Evolutionary conservation across 2,888 invertebrate species (phyloP).

Genomic region (Leptopilina syphax): DNA sequence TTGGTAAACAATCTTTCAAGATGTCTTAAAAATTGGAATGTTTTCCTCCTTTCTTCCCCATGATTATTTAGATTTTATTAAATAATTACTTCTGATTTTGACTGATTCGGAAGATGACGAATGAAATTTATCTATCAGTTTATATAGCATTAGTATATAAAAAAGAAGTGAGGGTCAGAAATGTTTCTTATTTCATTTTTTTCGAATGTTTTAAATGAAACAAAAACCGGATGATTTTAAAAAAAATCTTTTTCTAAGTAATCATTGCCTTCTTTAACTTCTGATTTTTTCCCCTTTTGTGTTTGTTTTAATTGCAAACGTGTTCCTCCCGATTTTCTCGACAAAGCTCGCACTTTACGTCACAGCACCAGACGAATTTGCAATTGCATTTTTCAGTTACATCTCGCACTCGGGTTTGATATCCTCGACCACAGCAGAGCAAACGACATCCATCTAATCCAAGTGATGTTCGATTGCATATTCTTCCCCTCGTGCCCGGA

Average conservation of each 20-base stretch:
- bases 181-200: conserved; percentile 6
- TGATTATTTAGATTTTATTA: not conserved
- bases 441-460: conserved; percentile 92
- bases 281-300: not conserved
- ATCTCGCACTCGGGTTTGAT: conserved; percentile 89
- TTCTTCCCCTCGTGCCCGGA: conserved; percentile 88
- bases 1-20: too few species aligned
- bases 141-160: too few species aligned
- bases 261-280: conserved; percentile 11
- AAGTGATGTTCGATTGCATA: conserved; percentile 90
- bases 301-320: conserved; percentile 85
- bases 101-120: not conserved
- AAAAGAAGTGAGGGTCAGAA: not conserved
- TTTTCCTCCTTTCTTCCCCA: not conserved
- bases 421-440: conserved; percentile 93
- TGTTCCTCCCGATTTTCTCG: conserved; percentile 88
- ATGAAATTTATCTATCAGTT: conserved; percentile 1
- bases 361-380: conserved; percentile 94
- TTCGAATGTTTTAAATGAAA: not conserved
- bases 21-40: not conserved
- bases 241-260: conserved; percentile 6
- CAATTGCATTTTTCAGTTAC: conserved; percentile 93
- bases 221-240: not conserved
- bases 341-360: conserved; percentile 91
- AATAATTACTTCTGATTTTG: not conserved